Conservation (phyloP, 1,140 invertebrate genomes). For the Drosophila asahinai region DNA sequence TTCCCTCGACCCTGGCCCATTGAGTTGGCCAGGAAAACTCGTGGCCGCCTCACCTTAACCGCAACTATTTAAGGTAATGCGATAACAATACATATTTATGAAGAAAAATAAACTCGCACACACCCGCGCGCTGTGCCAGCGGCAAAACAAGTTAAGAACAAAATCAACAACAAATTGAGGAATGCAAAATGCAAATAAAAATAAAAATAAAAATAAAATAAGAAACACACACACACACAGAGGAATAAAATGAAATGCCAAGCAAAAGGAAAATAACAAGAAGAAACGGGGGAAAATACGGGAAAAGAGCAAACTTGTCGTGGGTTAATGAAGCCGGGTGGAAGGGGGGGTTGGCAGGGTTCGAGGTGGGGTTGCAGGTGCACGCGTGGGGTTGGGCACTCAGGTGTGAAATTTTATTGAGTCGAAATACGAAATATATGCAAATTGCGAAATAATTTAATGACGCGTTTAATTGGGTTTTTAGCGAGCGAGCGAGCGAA, state of each 20-base stretch:
- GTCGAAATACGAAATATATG: constrained; percentile 83
- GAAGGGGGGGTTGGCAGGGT: background rate
- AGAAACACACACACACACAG: background rate
- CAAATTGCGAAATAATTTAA: constrained; percentile 83
- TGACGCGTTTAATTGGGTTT: constrained; percentile 83
- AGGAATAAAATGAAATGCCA: constrained; percentile 26
- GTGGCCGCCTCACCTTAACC: background rate
- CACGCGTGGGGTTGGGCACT: constrained; percentile 47
- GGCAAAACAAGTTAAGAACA: constrained; percentile 46
- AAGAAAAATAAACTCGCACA: constrained; percentile 1
- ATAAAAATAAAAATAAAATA: constrained; percentile 39
- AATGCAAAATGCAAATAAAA: constrained; percentile 65
- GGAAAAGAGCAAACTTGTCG: constrained; percentile 44
- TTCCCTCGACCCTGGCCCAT: constrained; percentile 5
- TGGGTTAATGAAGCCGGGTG: constrained; percentile 29
- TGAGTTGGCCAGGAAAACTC: background rate
- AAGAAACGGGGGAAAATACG: constrained; percentile 8
- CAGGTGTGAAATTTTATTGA: constrained; percentile 83
- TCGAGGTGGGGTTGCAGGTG: constrained; percentile 25
- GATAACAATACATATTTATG: constrained; percentile 25
- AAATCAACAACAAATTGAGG: constrained; percentile 64
- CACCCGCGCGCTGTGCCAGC: constrained; percentile 1
- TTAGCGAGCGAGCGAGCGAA: constrained; percentile 49
- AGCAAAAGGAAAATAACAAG: constrained; percentile 44
- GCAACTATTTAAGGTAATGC: constrained; percentile 31